Conservation (phyloP, 2,113 vertebrate species). For the Zootoca vivipara region DNA sequence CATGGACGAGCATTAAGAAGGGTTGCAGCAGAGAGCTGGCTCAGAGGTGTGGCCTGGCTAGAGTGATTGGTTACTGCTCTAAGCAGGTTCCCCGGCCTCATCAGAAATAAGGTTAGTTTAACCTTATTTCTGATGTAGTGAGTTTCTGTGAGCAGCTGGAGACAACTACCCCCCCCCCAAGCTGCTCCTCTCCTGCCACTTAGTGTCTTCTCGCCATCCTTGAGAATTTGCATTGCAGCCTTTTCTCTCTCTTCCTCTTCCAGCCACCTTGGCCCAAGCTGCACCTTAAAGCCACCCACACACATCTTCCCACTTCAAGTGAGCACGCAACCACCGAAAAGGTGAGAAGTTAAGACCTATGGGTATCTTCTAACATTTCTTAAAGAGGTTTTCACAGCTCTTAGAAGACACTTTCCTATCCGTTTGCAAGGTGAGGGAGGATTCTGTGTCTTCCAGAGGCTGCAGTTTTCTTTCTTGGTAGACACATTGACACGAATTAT, state of each 20-base stretch:
- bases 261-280: neutral
- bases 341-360: rapidly evolving
- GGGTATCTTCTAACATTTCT: neutral
- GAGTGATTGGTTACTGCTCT: too few relatives aligned
- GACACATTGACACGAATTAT: neutral
- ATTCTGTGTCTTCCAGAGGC: neutral
- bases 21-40: too few relatives aligned
- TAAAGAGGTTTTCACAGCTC: neutral
- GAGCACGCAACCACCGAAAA: neutral
- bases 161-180: neutral
- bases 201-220: neutral
- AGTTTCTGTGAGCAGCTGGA: too few relatives aligned
- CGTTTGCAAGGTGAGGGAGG: neutral
- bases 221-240: neutral
- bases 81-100: too few relatives aligned
- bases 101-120: too few relatives aligned
- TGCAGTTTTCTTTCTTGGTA: neutral
- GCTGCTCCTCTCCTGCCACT: neutral
- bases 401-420: neutral
- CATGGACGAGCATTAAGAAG: too few relatives aligned
- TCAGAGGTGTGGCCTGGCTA: too few relatives aligned
- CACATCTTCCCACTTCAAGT: neutral
- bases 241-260: neutral
- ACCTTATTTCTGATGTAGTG: too few relatives aligned
- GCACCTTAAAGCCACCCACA: neutral